Evolutionary conservation across 35 echinoderm and acorn worm genomes (phyloP), one percentile per base, ranked within the genome.

Genomic region (Holothuria glaberrima): DNA sequence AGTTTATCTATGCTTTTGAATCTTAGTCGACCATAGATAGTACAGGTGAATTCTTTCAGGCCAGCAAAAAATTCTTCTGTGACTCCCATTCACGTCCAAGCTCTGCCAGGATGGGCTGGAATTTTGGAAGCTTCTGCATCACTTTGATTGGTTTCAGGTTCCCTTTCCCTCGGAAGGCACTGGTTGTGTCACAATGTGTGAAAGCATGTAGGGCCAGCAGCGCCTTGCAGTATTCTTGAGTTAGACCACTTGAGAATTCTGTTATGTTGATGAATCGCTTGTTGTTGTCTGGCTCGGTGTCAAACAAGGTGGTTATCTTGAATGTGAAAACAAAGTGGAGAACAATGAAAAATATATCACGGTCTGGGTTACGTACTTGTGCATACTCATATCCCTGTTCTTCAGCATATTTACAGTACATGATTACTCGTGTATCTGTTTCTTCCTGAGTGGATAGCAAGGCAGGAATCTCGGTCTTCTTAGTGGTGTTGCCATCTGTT

Each of bases 401-500:
- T n/a, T 68, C 18, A 25, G 57, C 74, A 90, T 90, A 81, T 28
- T 44, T 35, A 64, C 73, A 81, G 35, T 90, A 90, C 41, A 81
- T 20, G n/a, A 90, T 90, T 5, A 90, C 89, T 90, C 89, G 31
- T 48, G 75, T 44, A 68, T 90, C 89, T 36, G 89, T 90, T 50
- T 90, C 89, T 46, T 90, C 89, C 60, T 90, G 89, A 28, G 32
- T 82, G 16, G 89, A 90, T 1, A 60, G 28, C 25, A 80, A 71
- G 5, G 14, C 31, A 59, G 58, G 44, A 31, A 87, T 45, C 41
- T 87, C 61, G 26, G 85, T 87, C 62, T 33, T 32, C 62, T 64
- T 36, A n/a, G 62, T 68, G 21, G 60, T 44, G n/a, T 41, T 34
- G 35, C 54, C 46, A 30, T 91, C 89, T 83, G 87, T 67, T 75